phyloP scores from a whole-genome alignment of 2,888 invertebrate species.

The Graphium colonna region DNA sequence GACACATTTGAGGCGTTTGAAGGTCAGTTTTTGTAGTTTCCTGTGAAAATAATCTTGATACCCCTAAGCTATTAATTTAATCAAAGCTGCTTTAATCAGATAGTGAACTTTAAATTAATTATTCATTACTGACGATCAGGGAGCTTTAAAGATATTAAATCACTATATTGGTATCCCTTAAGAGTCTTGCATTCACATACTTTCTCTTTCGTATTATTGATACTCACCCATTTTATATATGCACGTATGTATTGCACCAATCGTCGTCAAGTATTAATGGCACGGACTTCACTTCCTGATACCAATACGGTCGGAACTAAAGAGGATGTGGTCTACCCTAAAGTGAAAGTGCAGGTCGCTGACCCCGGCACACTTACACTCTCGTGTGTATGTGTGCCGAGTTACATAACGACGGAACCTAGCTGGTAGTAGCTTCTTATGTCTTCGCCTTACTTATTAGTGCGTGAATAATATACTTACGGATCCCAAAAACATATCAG shows the following conservation, averaged over 20 bases:
- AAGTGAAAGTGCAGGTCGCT: constrained; percentile 62
- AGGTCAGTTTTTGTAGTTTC: no score
- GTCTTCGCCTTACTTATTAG: no score
- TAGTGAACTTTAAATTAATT: no score
- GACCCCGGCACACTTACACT: constrained; percentile 36
- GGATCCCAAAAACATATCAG: no score
- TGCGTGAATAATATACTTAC: no score
- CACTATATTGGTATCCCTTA: constrained; percentile 13
- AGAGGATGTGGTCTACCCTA: constrained; percentile 24
- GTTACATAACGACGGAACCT: constrained; percentile 1
- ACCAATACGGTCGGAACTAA: background rate
- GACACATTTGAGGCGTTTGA: no score
- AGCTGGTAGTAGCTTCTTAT: no score
- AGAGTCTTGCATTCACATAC: background rate
- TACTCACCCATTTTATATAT: constrained; percentile 41
- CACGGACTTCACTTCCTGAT: background rate
- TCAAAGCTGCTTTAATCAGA: no score
- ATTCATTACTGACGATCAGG: no score
- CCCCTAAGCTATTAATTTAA: no score
- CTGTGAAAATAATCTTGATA: no score
- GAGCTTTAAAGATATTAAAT: constrained; percentile 5
- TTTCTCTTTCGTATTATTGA: constrained; percentile 35
- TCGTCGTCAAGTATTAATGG: constrained; percentile 2
- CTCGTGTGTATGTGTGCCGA: background rate
- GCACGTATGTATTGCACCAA: constrained; percentile 21